A percentile compares a stretch with the other conserved stretches of the same genome.
These are phyloP conservation scores for Abscondita cerata DNA, from an alignment of 2,888 invertebrate species.

Conservation along the genomic window DNA sequence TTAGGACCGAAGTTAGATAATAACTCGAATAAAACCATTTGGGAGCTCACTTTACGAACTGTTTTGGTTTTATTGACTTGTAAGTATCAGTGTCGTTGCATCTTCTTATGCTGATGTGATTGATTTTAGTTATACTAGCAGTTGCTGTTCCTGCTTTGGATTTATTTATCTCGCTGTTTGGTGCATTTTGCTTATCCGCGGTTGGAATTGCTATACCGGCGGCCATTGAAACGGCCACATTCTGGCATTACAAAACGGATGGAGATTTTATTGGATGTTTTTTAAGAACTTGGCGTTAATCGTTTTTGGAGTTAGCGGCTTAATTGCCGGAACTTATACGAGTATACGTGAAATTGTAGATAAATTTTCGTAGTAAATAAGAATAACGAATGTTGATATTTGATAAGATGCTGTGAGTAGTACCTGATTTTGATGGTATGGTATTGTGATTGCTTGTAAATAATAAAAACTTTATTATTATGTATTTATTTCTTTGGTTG, in stretches of 20 bases:
- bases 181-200: constrained; percentile 89
- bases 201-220: constrained; percentile 92
- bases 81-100: constrained; percentile 61
- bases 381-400: too few species aligned
- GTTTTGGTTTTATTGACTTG: constrained; percentile 81
- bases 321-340: constrained; percentile 72
- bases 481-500: too few species aligned
- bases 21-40: constrained; percentile 66
- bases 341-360: constrained; percentile 67
- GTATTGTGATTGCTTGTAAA: too few species aligned
- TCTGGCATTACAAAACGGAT: constrained; percentile 72
- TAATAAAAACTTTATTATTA: too few species aligned
- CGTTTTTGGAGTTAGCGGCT: constrained; percentile 67
- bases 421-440: too few species aligned
- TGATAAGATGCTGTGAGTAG: too few species aligned
- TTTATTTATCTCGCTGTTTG: constrained; percentile 80
- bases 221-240: constrained; percentile 82
- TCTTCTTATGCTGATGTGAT: constrained; percentile 37
- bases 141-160: constrained; percentile 86
- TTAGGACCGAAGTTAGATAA: constrained; percentile 67
- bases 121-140: constrained; percentile 77
- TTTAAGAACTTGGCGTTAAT: constrained; percentile 66
- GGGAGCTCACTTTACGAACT: constrained; percentile 84
- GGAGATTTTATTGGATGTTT: constrained; percentile 57
- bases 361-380: constrained; percentile 48